Base-by-base conservation (phyloP, 35 echinoderm and acorn worm genomes). In the Lytechinus pictus region DNA sequence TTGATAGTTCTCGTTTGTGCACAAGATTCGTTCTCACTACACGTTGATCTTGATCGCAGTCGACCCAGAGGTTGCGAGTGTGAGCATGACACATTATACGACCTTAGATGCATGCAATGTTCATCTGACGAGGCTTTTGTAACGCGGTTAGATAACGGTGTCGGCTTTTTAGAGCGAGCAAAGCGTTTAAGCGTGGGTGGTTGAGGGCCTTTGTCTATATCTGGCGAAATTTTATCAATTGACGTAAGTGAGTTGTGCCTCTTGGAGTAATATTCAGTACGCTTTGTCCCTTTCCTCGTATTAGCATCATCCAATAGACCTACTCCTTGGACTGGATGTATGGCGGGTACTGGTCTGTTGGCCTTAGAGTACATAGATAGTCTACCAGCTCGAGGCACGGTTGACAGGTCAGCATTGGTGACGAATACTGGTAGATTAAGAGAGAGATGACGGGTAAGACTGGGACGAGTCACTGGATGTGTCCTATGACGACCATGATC, bases 31-130 rank as follows among this genome's bases (percentile, higher is more conserved):
- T 93, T 93, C 53, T 93, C 92, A 28, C 92, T 93, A 57, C 92
- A 55, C n/a, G 92, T 93, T 55, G 92, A 93, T 57, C 92, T 53
- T 27, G 92, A 93, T 57, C 92, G 92, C 55, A 93, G 92, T n/a
- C 92, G 52, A 11, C 92, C 92, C 9, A 93, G 92, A 54, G 10
- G 27, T 28, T 54, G 54, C 11, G 29, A 14, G 55, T 93, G 92
- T 28, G 92, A 55, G 28, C 92, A 93, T 16, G 53, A 9, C 10
- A 93, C 92, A 54, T 93, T 93, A 24, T 93, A 93, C n/a, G 92
- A 93, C 57, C 55, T 93, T 24, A 93, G 53, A n/a, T 93, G 92
- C 52, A 93, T 93, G 27, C 92, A 93, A 13, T 33, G 13, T 4
- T 93, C 92, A 27, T 93, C 53, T 57, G 55, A 27, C 13, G n/a